Evolutionary conservation across 2,797 vertebrate species (phyloP), one percentile per base, ranked within the genome.

Genomic region (Sciurus carolinensis): DNA sequence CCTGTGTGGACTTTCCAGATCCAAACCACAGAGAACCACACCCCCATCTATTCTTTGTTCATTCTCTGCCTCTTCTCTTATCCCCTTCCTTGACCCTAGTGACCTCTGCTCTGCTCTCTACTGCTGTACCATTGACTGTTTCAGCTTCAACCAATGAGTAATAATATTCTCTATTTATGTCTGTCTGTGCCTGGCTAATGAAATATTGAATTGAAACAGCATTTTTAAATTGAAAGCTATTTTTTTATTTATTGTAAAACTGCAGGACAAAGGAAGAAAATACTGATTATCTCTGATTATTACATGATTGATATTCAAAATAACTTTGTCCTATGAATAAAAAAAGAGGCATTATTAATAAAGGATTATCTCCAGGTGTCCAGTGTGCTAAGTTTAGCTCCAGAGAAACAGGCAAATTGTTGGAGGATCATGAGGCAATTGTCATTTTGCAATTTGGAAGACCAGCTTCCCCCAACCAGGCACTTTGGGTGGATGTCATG

Each of bases 371-470:
- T n/a, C 30, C 7, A 10, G 15, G 22, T 36, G 50, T 20, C 36
- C 22, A 14, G 8, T 5, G 13, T 9, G 20, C 4, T 28, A n/a
- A 24, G 28, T 0, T 0, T 10, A 15, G 62, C 47, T 4, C 47
- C 44, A 28, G 20, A 44, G 20, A 67, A n/a, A 67, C 36, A 36
- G 36, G 50, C 11, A 2, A 14, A 76, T 4, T 30, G 44, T 57
- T 57, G 1, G 30, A 36, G 9, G n/a, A 9, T 14, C 13, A 36
- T 15, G 20, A 28, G 30, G 13, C 72, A 28, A 6, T 39, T 39
- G 30, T 26, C 28, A 76, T 42, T 36, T 20, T 54, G 44, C 42
- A 54, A 76, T 75, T 52, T 12, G 10, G 64, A 84, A 17, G 12
- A n/a, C 44, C 28, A 26, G 36, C 50, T 66, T 66, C 33, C 47